Conservation (phyloP, 2,113 vertebrate species). For the Silurus asotus region DNA sequence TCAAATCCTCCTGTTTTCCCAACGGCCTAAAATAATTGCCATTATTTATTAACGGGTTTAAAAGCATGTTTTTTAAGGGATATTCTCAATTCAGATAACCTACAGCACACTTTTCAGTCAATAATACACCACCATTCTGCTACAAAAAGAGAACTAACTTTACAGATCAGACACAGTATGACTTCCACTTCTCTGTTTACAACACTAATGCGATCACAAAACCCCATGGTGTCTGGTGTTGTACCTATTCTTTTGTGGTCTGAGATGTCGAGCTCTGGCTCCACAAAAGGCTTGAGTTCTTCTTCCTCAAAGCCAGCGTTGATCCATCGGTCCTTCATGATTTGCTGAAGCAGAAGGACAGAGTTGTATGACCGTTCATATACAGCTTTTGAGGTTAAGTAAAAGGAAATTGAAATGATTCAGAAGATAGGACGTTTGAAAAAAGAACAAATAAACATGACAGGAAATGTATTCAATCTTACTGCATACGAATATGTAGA, state of each 20-base stretch:
- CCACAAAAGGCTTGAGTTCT: slow-evolving; percentile 83
- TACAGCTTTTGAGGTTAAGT: not conserved
- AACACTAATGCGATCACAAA: not conserved
- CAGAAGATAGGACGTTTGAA: not conserved
- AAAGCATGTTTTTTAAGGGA: not conserved
- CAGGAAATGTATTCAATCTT: not conserved
- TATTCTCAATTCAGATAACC: not conserved
- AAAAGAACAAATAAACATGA: not conserved
- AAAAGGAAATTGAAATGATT: not conserved
- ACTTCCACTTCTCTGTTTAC: slow-evolving; percentile 22
- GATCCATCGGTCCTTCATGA: slow-evolving; percentile 97
- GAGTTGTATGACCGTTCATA: not conserved
- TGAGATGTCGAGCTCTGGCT: slow-evolving; percentile 81
- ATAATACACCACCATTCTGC: not conserved
- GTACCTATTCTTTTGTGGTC: slow-evolving; percentile 83
- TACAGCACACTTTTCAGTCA: not conserved
- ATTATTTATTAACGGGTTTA: not conserved
- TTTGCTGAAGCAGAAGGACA: slow-evolving; percentile 77
- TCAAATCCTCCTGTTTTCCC: not conserved
- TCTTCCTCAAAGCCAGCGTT: slow-evolving; percentile 85
- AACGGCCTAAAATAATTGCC: not conserved
- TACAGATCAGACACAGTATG: not conserved
- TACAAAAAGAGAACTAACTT: not conserved
- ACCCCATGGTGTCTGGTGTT: not conserved
- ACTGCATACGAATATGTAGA: not conserved